Evolutionary conservation across 2,888 invertebrate species (phyloP), one percentile per base, ranked within the genome.

Genomic region (Dermolepida albohirtum): DNA sequence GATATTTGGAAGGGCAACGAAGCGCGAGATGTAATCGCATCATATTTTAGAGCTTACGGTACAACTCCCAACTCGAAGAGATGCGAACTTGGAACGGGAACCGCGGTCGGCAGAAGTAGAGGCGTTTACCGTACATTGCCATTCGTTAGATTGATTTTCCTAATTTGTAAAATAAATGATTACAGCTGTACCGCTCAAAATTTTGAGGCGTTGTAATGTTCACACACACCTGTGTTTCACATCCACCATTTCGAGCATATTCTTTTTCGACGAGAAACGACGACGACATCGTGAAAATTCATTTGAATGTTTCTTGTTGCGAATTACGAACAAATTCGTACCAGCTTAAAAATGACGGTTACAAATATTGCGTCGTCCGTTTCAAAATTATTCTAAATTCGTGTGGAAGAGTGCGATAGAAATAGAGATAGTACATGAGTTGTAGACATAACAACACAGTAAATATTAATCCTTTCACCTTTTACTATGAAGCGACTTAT

Each of bases 131-230:
- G 59, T 62, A 62, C 59, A 47, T 62, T 62, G 65, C 62, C 70
- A 67, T 72, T 67, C 68, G 64, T 64, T 69, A 70, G 74, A 74
- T 74, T 73, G 74, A 75, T 75, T 74, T 72, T 72, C 72, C 74
- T 74, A 75, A 75, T 75, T 75, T 75, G 75, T 74, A 72, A 74
- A 73, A 74, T 75, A 74, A 75, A 75, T 75, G 71, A 74, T 67
- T 69, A 69, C 73, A 74, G 73, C 71, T 73, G 73, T 71, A 63
- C 52, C 66, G 52, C 29, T 47, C 52, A 57, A 66, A 57, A 66
- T 59, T 66, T 66, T 66, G 66, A 66, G 66, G 57, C 66, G 57
- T 57, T 27, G 47, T 50, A 49, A 57, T 66, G 59, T 66, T 66
- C 57, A 43, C 57, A 49, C 64, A 50, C 64, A 64, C 66, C 66